Base-by-base conservation (phyloP, 2,113 vertebrate species). In the Psittacula cyanocephala region DNA sequence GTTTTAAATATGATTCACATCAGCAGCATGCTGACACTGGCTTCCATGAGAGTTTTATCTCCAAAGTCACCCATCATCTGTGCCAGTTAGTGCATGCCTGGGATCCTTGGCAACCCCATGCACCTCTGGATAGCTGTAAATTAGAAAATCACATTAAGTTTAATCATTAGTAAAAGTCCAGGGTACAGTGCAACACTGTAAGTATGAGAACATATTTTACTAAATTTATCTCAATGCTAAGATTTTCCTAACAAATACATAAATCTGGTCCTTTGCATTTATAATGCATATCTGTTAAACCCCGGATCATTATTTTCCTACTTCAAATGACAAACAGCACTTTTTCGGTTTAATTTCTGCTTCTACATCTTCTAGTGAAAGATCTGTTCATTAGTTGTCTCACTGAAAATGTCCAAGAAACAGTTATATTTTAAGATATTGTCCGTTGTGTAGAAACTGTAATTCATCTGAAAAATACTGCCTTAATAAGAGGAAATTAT, bases 1-100 rank as follows among this genome's bases (percentile, higher is more conserved):
- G 28, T 63, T 89, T 81, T 70, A 81, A 92, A 87, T 69, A 63
- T 77, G 69, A 84, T 86, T 84, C 81, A 87, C 90, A 89, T 16
- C 12, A 67, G 27, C 69, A 84, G 64, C 46, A 46, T 25, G 17
- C 20, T 71, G 67, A 71, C 17, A 25, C 39, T 2, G 55, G 60
- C 57, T 88, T 71, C 35, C 3, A 9, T 37, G 43, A 60, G 35
- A 70, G 44, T 39, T 91, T 90, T 82, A 46, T 63, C 67, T 88
- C 75, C 0, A 0, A 77, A 87, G 93, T 63, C 69, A 68, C 69
- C 20, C 79, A 46, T 91, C 44, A n/a, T 46, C 37, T 62, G 9
- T 62, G 44, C 39, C 6, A 7, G 43, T 77, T n/a, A 60, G 10
- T 31, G 57, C 62, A 55, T 49, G 25, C 14, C 49, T n/a, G 35